Evolutionary conservation across 2,888 invertebrate genomes (phyloP), one percentile per base, ranked within the genome.

Genomic region (Caenorhabditis sinica): DNA sequence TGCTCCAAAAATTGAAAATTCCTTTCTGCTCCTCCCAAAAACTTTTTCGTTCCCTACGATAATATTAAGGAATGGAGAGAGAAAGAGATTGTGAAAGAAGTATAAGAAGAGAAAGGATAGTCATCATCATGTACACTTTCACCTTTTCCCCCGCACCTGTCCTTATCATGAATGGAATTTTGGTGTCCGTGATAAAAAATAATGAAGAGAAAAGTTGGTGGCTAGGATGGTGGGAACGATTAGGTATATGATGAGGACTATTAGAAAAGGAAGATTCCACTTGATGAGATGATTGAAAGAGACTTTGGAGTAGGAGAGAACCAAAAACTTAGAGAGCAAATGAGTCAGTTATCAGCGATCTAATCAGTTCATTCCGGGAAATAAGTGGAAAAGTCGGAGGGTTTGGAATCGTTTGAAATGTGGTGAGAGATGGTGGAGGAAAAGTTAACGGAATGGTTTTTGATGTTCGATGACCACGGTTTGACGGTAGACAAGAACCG

Each of bases 81-180:
- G 63, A 61, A 73, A 63, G 63, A 73, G 73, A 73, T 33, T 69
- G 69, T 69, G 60, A 53, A 53, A 61, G 49, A 51, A 61, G 49
- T 28, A 17, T 45, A 13, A 28, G 60, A 20, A 51, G 28, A 33
- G n/a, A 20, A 23, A 36, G 51, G 53, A 65, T 30, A 33, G 53
- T 74, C 63, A 74, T 74, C 61, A 73, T 30, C 73, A 61, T 33
- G 33, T 74, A 74, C 74, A 63, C 74, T 74, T 74, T 74, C 74
- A 51, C 33, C 74, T 51, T 69, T 63, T 53, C 74, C 63, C 25
- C 33, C 25, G 28, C 28, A 43, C 36, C 49, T 61, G 25, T 33
- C 43, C 49, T 75, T 75, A 75, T 75, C 75, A 45, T 30, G 13
- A 40, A 13, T 56, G 45, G 75, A 75, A 66, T 75, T 75, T 74